Conservation (phyloP, 2,113 vertebrate species). For the Cygnus buccinator region DNA sequence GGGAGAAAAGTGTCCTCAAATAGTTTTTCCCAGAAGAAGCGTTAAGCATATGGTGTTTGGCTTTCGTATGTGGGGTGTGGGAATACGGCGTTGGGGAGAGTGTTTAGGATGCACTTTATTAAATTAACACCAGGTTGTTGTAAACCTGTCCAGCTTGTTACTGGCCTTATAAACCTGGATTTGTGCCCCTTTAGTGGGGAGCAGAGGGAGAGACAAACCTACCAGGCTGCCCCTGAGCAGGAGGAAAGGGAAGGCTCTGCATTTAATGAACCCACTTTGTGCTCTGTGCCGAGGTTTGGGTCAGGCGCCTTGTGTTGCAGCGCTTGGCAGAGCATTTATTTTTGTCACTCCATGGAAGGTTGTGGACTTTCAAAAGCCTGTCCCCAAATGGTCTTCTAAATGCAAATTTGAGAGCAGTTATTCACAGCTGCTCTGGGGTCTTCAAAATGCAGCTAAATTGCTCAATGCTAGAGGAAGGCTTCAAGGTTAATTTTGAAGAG, state of each 20-base stretch:
- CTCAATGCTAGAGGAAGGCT: background rate
- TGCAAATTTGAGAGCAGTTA: background rate
- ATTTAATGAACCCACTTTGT: conserved; percentile 26
- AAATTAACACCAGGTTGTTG: background rate
- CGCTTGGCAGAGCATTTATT: conserved; percentile 6
- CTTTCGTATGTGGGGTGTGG: rapidly evolving
- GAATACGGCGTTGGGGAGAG: too few species aligned
- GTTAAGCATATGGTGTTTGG: rapidly evolving
- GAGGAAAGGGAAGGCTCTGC: conserved; percentile 3
- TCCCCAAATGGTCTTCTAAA: conserved; percentile 28
- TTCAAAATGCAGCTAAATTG: background rate
- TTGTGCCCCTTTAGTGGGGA: background rate
- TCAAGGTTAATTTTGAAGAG: background rate
- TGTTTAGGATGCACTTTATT: rapidly evolving
- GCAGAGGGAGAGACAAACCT: rapidly evolving
- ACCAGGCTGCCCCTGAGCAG: background rate
- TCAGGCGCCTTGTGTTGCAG: background rate
- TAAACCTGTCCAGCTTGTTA: background rate
- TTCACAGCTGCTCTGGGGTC: background rate
- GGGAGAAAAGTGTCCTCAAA: too few species aligned
- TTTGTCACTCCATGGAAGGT: background rate
- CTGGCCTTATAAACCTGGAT: background rate
- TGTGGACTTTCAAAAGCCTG: conserved; percentile 10
- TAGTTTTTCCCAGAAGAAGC: rapidly evolving
- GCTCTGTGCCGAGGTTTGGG: background rate